A percentile compares a stretch with the other conserved stretches of the same genome.
Evolutionary conservation across 2,797 vertebrate species (phyloP).

Genomic region (Jordanella pulchra): DNA sequence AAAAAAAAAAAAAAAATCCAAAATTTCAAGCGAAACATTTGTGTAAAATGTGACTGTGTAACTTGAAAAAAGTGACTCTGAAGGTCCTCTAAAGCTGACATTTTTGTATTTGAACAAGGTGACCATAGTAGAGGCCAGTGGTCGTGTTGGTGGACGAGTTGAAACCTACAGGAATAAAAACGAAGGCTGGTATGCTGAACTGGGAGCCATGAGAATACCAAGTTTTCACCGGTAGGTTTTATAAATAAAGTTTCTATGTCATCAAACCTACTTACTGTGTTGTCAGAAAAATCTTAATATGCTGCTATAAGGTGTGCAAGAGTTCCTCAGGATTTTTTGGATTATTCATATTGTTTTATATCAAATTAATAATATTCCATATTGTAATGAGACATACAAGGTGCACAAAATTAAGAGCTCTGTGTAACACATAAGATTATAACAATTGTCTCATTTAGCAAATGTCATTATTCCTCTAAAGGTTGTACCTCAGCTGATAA

Average conservation of each 20-base stretch:
- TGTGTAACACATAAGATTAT: not conserved
- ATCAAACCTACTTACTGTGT: too few relatives aligned
- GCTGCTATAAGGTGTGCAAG: not conserved
- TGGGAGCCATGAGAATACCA: constrained; percentile 35
- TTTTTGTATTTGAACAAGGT: constrained; percentile 2
- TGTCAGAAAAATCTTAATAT: not conserved
- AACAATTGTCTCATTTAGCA: not conserved
- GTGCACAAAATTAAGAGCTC: not conserved
- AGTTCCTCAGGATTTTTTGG: too few relatives aligned
- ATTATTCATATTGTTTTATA: too few relatives aligned
- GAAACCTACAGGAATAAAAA: constrained; percentile 27
- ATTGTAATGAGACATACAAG: not conserved
- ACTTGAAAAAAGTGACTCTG: not conserved
- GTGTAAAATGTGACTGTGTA: not conserved
- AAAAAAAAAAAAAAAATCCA: too few relatives aligned
- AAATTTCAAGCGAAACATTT: not conserved
- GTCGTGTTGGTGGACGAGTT: constrained; percentile 25
- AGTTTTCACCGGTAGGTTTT: constrained; percentile 6
- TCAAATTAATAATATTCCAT: too few relatives aligned
- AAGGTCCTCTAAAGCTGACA: not conserved
- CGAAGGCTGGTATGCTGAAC: constrained; percentile 30
- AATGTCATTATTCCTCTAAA: not conserved
- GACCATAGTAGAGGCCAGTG: constrained; percentile 21
- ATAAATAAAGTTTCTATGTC: not conserved
- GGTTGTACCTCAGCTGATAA: not conserved